Percentiles rank a stretch among this genome's conserved stretches.
Evolutionary conservation across 2,888 invertebrate species (phyloP).

Genomic region (Drosophila basisetae): DNA sequence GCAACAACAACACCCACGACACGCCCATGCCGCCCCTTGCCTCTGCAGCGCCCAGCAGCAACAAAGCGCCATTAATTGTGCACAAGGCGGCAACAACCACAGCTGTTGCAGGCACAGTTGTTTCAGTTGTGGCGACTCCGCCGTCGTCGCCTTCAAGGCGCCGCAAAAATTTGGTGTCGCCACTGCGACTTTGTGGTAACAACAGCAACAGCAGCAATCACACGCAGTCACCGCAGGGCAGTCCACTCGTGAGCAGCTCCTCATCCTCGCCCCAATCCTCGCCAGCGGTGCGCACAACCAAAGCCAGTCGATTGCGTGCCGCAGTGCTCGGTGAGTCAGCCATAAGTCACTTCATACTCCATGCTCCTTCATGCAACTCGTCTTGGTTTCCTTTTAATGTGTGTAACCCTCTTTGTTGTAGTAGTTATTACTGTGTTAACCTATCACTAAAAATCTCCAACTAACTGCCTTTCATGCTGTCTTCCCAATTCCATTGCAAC

Average conservation of each 20-base stretch:
- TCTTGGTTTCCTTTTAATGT: slow-evolving; percentile 25
- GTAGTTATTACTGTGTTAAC: slow-evolving; percentile 21
- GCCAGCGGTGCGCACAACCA: slow-evolving; percentile 88
- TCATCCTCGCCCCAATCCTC: slow-evolving; percentile 67
- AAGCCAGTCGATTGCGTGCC: slow-evolving; percentile 90
- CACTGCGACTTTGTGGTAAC: slow-evolving; percentile 61
- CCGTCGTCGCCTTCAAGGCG: slow-evolving; percentile 66
- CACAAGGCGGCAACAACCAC: slow-evolving; percentile 58
- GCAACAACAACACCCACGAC: slow-evolving; percentile 67
- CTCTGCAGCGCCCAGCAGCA: slow-evolving; percentile 44
- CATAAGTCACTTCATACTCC: slow-evolving; percentile 17
- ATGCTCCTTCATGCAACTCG: slow-evolving; percentile 14
- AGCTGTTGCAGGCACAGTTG: slow-evolving; percentile 33
- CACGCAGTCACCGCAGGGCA: slow-evolving; percentile 58
- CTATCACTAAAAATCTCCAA: slow-evolving; percentile 31
- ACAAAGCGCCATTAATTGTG: slow-evolving; percentile 67
- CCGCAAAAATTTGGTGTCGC: slow-evolving; percentile 79
- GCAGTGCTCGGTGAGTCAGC: slow-evolving; percentile 86
- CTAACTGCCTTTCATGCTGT: slow-evolving; percentile 52
- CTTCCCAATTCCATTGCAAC: slow-evolving; percentile 22
- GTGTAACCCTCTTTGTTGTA: slow-evolving; percentile 2
- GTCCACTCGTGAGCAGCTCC: slow-evolving; percentile 68
- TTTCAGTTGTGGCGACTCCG: slow-evolving; percentile 33
- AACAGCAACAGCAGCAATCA: slow-evolving; percentile 22
- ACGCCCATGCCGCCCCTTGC: slow-evolving; percentile 80